phyloP scores from a whole-genome alignment of 2,113 vertebrate genomes.

The Illadopsis cleaveri region DNA sequence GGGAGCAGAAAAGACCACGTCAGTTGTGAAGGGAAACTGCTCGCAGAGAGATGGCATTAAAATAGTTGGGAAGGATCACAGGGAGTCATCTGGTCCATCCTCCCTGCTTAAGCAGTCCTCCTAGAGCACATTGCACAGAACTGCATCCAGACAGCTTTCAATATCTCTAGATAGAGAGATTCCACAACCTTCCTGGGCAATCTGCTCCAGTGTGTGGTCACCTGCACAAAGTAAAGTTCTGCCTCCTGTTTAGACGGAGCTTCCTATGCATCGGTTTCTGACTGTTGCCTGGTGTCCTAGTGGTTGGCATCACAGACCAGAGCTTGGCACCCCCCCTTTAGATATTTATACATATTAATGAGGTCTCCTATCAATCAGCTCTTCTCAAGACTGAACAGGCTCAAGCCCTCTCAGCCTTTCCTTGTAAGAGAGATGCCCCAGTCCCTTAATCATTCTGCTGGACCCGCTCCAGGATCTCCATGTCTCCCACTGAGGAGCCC shows the following conservation, averaged over 20 bases:
- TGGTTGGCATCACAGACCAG: not conserved
- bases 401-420: not conserved
- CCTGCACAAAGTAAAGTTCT: not conserved
- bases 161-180: not conserved
- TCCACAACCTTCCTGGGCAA: not conserved
- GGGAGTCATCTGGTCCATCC: not conserved
- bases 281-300: no score
- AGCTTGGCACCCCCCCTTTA: not conserved
- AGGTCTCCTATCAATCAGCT: not conserved
- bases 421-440: no score
- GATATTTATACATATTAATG: not conserved
- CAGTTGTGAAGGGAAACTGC: not conserved
- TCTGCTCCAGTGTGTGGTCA: not conserved
- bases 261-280: not conserved
- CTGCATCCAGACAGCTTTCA: not conserved
- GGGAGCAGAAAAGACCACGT: rapidly evolving
- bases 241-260: not conserved
- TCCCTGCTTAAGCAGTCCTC: not conserved
- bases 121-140: not conserved
- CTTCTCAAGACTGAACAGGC: not conserved
- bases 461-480: not conserved
- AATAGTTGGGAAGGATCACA: not conserved
- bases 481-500: not conserved
- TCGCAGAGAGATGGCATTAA: rapidly evolving
- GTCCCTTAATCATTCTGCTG: not conserved